Evolutionary conservation across 2,797 vertebrate genomes (phyloP), one percentile per base, ranked within the genome.

Genomic region (Enteromius paludinosus): DNA sequence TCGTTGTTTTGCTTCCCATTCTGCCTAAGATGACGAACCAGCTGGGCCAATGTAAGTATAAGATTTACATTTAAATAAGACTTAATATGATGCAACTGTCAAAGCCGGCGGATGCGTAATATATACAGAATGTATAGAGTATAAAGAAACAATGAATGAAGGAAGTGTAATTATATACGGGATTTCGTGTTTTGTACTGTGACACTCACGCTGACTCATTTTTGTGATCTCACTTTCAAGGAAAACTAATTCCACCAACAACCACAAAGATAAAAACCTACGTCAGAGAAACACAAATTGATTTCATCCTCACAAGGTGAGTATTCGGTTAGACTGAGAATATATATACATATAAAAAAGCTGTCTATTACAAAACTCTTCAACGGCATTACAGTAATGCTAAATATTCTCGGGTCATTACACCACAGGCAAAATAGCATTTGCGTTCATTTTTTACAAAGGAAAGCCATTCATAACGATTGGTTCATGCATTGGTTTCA

Each of bases 171-270:
- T n/a, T n/a, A n/a, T n/a, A n/a, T n/a, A n/a, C n/a, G n/a, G n/a
- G n/a, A n/a, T n/a, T 30, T 23, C 41, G 47, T 14, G 7, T 25
- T 38, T 38, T 62, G 38, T 10, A 62, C 10, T 78, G 43, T 54
- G 41, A 4, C 25, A 33, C 25, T 78, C 30, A 4, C 61, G 47
- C 62, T 79, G n/a, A 80, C 66, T 82, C 18, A 33, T 74, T 23
- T 30, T 49, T 75, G 4, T 86, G 25, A 56, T 79, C 49, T 71
- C 33, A 59, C 20, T 14, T 68, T 88, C 20, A 87, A 99, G 98
- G 96, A 99, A 99, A 97, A 98, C 97, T 79, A 99, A 99, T 92
- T 98, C 98, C 83, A 99, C 98, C 94, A 99, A 99, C 95, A 99
- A 99, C 94, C 98, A 99, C 92, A 99, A 99, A 96, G 98, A 99